These are phyloP conservation scores for Gallinago nigripennis DNA, from an alignment of 2,797 vertebrate species.

Conservation along the genomic window DNA sequence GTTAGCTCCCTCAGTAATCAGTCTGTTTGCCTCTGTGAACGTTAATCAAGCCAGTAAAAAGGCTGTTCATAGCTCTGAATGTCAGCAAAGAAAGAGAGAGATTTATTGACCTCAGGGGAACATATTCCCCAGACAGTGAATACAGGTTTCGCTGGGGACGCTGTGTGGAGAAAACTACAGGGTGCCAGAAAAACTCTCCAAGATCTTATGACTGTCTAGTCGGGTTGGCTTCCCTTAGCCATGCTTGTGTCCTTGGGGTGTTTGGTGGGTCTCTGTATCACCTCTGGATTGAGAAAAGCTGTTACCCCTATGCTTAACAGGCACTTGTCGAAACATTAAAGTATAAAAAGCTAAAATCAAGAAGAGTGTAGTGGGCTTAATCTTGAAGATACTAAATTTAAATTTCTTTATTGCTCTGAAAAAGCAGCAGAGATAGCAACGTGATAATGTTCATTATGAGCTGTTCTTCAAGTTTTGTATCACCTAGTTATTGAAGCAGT, in stretches of 20 bases:
- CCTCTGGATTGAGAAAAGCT: background rate
- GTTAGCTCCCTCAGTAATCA: background rate
- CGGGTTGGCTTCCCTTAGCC: background rate
- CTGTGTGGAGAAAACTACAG: background rate
- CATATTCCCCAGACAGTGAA: background rate
- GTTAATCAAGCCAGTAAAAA: background rate
- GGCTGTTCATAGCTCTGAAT: background rate
- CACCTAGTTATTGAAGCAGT: background rate
- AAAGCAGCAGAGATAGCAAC: background rate
- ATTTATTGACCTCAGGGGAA: background rate
- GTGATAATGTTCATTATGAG: background rate
- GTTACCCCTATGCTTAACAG: background rate
- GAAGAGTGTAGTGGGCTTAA: background rate
- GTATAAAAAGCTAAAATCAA: background rate
- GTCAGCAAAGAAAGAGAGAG: background rate
- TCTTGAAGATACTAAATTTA: background rate
- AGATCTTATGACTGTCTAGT: accelerated
- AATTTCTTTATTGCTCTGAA: background rate
- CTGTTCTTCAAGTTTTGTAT: background rate
- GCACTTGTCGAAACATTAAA: background rate
- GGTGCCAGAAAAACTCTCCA: background rate
- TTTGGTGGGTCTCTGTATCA: background rate
- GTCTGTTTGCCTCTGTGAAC: background rate
- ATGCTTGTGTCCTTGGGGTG: background rate
- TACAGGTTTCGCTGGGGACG: background rate